phyloP scores from a whole-genome alignment of 2,797 vertebrate genomes.

The Betta splendens region DNA sequence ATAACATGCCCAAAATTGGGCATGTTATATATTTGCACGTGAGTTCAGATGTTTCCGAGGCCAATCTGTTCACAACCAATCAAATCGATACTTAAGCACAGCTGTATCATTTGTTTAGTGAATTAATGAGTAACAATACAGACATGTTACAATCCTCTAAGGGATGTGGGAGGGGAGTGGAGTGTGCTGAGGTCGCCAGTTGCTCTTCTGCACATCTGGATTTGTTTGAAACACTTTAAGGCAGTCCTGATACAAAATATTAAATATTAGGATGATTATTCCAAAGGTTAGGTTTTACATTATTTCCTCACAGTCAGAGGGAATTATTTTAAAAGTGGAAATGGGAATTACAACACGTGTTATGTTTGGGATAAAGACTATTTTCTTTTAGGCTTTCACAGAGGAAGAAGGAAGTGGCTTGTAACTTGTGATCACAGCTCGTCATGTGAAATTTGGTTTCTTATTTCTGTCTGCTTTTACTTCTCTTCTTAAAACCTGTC shows the following conservation, averaged over 20 bases:
- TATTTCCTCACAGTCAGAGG: not conserved
- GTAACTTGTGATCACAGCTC: too few species aligned
- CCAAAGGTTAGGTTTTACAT: not conserved
- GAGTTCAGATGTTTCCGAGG: too few species aligned
- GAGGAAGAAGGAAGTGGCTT: not conserved
- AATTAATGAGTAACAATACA: not conserved
- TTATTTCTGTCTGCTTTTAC: too few species aligned
- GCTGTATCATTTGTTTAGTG: too few species aligned
- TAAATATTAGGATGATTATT: not conserved
- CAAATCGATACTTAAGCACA: too few species aligned
- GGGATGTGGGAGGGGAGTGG: too few species aligned
- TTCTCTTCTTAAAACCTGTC: too few species aligned
- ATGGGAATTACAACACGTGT: not conserved
- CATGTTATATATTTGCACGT: too few species aligned
- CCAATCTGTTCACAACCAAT: too few species aligned
- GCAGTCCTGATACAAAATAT: not conserved
- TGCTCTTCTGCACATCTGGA: not conserved
- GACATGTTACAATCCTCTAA: not conserved
- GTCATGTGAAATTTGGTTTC: too few species aligned
- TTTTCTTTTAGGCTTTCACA: not conserved
- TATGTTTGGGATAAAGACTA: not conserved
- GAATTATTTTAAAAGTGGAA: not conserved
- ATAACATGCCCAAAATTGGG: slow-evolving; percentile 49
- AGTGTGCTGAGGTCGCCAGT: too few species aligned
- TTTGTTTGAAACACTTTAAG: not conserved